Conservation (phyloP, 2,888 invertebrate species). For the Himalopsyche tibetana region DNA sequence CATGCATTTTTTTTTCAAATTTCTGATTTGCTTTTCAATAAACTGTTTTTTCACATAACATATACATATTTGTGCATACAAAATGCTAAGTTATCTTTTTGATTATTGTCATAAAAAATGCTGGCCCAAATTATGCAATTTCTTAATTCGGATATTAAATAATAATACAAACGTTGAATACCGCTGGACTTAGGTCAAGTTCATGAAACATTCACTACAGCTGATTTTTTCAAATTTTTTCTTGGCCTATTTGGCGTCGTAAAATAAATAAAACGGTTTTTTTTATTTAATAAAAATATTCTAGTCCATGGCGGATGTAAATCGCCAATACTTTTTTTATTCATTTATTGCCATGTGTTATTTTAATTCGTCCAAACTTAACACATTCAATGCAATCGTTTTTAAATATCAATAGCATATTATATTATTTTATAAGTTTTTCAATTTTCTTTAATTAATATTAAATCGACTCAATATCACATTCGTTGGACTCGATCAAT, state of each 20-base stretch:
- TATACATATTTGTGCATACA: too few species aligned
- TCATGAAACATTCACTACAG: conserved; percentile 34
- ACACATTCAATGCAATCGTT: conserved; percentile 1
- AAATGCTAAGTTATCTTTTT: neutral
- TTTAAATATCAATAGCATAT: neutral
- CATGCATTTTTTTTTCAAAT: too few species aligned
- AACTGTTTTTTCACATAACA: too few species aligned
- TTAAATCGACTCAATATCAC: too few species aligned
- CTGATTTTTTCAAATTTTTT: conserved; percentile 24
- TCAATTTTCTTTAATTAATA: too few species aligned
- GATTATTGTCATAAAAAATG: neutral
- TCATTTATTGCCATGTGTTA: conserved; percentile 9
- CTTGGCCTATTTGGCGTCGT: conserved; percentile 8
- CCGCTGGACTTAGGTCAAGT: conserved; percentile 29
- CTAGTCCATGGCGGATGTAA: conserved; percentile 32
- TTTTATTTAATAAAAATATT: conserved; percentile 32
- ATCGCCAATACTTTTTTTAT: conserved; percentile 6
- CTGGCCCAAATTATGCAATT: too few species aligned
- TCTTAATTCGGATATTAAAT: too few species aligned
- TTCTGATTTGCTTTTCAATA: too few species aligned
- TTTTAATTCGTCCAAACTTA: neutral
- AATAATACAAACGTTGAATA: neutral
- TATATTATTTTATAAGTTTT: too few species aligned
- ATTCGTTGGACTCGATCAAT: too few species aligned
- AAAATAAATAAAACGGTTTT: conserved; percentile 41